phyloP scores from a whole-genome alignment of 2,113 vertebrate species.

The Calidris pugnax region DNA sequence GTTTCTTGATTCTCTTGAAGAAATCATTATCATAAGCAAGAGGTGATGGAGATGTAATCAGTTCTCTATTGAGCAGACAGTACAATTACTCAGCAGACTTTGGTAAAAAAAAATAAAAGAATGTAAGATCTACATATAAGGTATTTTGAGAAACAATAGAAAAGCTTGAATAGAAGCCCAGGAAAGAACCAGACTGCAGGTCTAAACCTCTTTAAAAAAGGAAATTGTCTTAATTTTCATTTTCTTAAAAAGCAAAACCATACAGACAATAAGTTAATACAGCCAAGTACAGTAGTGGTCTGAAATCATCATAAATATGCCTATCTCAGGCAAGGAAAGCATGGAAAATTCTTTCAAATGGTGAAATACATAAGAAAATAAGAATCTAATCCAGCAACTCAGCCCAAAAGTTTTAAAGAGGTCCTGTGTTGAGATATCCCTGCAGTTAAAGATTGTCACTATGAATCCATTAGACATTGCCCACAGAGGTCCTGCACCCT shows the following conservation, averaged over 20 bases:
- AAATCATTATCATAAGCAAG: background rate
- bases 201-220: background rate
- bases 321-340: background rate
- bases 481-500: background rate
- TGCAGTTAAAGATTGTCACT: background rate
- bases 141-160: background rate
- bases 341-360: background rate
- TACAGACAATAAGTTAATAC: background rate
- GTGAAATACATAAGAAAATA: background rate
- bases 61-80: background rate
- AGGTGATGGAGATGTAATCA: constrained; percentile 9
- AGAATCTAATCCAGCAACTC: background rate
- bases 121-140: background rate
- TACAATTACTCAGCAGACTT: background rate
- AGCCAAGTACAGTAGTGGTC: background rate
- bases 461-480: background rate
- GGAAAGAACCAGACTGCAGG: background rate
- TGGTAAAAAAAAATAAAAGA: background rate
- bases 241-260: background rate
- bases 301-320: background rate
- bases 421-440: background rate
- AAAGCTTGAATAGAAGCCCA: background rate
- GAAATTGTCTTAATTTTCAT: background rate
- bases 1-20: background rate
- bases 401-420: background rate